Conservation (phyloP, 2,113 vertebrate genomes). For the Oryzias javanicus region DNA sequence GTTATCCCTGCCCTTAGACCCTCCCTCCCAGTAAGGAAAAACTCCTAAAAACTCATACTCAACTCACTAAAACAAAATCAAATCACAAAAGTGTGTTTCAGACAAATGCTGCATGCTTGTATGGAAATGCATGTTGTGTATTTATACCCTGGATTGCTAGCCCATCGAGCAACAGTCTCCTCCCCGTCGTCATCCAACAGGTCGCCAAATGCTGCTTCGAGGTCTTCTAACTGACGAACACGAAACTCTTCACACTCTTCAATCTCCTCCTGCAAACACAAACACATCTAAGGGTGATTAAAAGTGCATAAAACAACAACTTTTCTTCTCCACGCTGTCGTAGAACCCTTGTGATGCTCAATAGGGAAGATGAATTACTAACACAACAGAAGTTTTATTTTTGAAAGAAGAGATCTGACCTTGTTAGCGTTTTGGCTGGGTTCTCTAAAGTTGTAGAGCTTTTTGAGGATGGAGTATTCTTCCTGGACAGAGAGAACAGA, state of each 20-base stretch:
- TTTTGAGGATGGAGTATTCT: conserved; percentile 86
- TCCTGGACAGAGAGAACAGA: conserved; percentile 74
- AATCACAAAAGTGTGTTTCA: no score
- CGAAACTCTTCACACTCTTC: conserved; percentile 87
- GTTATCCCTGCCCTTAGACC: no score
- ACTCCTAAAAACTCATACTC: no score
- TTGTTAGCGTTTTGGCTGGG: conserved; percentile 76
- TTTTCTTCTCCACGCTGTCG: neutral
- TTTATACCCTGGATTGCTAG: conserved; percentile 79
- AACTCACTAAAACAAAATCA: no score
- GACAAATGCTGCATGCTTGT: no score
- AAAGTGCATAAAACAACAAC: neutral
- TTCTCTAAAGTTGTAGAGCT: conserved; percentile 88
- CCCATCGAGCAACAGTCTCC: conserved; percentile 83
- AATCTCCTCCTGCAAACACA: conserved; percentile 71
- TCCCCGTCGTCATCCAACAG: conserved; percentile 88
- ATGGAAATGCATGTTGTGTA: no score
- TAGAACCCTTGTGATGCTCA: neutral
- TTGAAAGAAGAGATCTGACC: conserved; percentile 55
- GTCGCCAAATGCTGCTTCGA: conserved; percentile 92
- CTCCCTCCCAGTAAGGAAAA: no score
- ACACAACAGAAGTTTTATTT: neutral
- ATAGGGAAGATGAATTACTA: neutral
- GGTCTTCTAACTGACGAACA: conserved; percentile 87
- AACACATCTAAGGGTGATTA: neutral